These are phyloP conservation scores for Liopterus haemorrhoidalis DNA, from an alignment of 2,888 invertebrate genomes.

Conservation along the genomic window DNA sequence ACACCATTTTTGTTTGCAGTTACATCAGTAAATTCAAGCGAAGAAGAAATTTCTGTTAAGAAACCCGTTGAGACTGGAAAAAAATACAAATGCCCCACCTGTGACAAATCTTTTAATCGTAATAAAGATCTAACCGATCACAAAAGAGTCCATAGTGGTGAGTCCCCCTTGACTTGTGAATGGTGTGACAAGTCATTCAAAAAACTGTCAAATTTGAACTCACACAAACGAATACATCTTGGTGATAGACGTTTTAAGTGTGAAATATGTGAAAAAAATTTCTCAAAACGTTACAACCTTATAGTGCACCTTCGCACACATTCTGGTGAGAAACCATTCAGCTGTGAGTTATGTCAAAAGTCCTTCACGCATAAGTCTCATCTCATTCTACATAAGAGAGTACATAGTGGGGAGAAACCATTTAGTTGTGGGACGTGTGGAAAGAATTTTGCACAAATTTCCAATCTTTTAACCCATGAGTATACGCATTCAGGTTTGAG, in stretches of 20 bases:
- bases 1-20: too few relatives aligned
- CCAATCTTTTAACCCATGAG: background rate
- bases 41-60: too few relatives aligned
- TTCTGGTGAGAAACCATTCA: background rate
- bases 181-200: background rate
- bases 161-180: background rate
- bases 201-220: too few relatives aligned
- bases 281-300: background rate
- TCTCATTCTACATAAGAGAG: background rate
- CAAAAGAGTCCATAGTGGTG: background rate
- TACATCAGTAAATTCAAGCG: too few relatives aligned
- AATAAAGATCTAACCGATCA: background rate
- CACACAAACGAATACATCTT: too few relatives aligned
- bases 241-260: background rate
- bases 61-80: too few relatives aligned
- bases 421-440: background rate
- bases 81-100: background rate
- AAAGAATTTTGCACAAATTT: background rate
- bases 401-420: background rate
- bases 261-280: background rate
- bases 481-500: background rate
- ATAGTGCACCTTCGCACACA: background rate
- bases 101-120: background rate
- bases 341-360: background rate
- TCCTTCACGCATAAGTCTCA: background rate